A percentile compares a stretch with the other conserved stretches of the same genome.
Conservation (phyloP, 2,888 invertebrate genomes). For the Stegana nigrithorax region DNA sequence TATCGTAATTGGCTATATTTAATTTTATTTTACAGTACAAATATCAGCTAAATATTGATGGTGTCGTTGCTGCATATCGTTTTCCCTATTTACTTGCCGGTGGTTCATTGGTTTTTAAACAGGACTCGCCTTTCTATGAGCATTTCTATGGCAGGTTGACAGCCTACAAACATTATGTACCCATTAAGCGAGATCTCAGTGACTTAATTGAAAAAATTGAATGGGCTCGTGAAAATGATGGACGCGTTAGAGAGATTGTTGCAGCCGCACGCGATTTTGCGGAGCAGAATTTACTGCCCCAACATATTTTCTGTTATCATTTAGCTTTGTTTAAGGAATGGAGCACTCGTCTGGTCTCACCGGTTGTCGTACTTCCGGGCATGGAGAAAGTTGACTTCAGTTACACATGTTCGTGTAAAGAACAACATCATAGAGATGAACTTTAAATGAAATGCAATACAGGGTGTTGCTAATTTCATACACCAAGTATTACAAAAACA, state of each 20-base stretch:
- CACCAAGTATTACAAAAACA: no score
- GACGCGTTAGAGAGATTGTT: slow-evolving; percentile 75
- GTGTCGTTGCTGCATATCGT: slow-evolving; percentile 96
- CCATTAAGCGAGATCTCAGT: slow-evolving; percentile 82
- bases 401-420: slow-evolving; percentile 60
- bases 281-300: slow-evolving; percentile 82
- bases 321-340: slow-evolving; percentile 80
- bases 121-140: slow-evolving; percentile 94
- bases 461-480: no score
- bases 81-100: slow-evolving; percentile 92
- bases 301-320: slow-evolving; percentile 90
- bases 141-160: slow-evolving; percentile 86
- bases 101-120: slow-evolving; percentile 89
- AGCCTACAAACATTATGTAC: slow-evolving; percentile 85
- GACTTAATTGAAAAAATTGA: slow-evolving; percentile 82
- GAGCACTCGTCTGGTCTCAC: slow-evolving; percentile 75
- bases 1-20: background rate
- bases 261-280: slow-evolving; percentile 78
- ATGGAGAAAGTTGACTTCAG: slow-evolving; percentile 75
- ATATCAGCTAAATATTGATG: slow-evolving; percentile 94
- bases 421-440: slow-evolving; percentile 53
- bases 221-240: slow-evolving; percentile 83
- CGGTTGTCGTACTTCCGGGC: slow-evolving; percentile 71
- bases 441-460: slow-evolving; percentile 43
- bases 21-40: slow-evolving; percentile 78